Evolutionary conservation across 2,113 vertebrate genomes (phyloP).

Genomic region (Polypterus bichir): DNA sequence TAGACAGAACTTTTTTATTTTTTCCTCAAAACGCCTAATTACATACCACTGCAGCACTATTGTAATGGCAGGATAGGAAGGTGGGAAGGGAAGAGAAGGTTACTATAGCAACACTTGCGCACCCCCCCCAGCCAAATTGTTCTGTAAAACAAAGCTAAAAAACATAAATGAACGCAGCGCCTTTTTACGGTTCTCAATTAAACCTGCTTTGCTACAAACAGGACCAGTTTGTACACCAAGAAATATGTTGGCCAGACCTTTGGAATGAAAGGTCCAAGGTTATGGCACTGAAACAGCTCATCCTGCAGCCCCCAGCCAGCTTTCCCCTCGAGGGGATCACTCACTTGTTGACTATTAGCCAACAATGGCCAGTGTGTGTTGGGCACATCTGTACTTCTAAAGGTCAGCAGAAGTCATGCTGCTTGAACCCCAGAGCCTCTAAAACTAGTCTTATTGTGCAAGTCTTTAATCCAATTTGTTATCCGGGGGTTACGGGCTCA

Average conservation of each 20-base stretch:
- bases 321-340: conserved; percentile 30
- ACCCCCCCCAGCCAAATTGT: too few species aligned
- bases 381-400: conserved; percentile 26
- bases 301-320: conserved; percentile 20
- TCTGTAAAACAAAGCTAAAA: too few species aligned
- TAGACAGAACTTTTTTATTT: too few species aligned
- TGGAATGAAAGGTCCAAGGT: conserved; percentile 37
- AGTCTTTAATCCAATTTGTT: background rate
- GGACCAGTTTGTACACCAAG: conserved; percentile 37
- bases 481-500: background rate
- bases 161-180: too few species aligned
- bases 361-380: conserved; percentile 44
- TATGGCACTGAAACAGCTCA: conserved; percentile 28
- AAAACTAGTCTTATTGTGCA: background rate
- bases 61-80: too few species aligned
- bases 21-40: too few species aligned
- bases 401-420: conserved; percentile 12
- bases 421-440: background rate
- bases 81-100: too few species aligned
- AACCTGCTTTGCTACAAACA: conserved; percentile 25
- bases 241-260: conserved; percentile 45
- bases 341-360: conserved; percentile 33
- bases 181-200: background rate
- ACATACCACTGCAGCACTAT: too few species aligned
- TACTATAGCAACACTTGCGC: too few species aligned